These are phyloP conservation scores for Chrysocyon brachyurus DNA, from an alignment of 2,797 vertebrate species.

Conservation along the genomic window DNA sequence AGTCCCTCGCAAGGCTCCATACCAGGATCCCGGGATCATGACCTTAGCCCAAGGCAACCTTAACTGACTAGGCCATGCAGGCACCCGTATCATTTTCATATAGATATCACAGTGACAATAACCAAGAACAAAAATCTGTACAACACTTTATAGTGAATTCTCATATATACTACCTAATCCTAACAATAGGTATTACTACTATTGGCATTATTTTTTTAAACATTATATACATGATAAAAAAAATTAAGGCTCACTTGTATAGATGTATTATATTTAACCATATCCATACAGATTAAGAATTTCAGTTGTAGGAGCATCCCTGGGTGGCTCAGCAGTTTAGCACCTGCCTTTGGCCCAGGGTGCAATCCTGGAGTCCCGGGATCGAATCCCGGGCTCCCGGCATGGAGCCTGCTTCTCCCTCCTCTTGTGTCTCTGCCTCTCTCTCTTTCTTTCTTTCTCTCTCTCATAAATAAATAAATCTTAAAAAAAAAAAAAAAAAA, in stretches of 20 bases:
- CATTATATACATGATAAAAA: conserved; percentile 56
- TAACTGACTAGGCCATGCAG: neutral
- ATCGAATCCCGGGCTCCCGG: too few relatives aligned
- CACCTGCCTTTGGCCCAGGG: too few relatives aligned
- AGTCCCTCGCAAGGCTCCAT: neutral
- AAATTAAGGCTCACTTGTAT: neutral
- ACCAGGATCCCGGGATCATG: neutral
- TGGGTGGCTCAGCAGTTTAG: too few relatives aligned
- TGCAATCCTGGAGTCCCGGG: too few relatives aligned
- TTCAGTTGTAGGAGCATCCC: neutral
- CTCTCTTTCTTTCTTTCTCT: too few relatives aligned
- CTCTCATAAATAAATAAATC: too few relatives aligned
- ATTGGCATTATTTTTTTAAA: neutral
- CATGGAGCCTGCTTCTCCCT: too few relatives aligned
- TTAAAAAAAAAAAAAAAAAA: neutral
- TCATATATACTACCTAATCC: neutral
- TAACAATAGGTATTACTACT: neutral
- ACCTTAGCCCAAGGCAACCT: neutral
- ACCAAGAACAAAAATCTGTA: neutral
- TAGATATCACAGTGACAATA: neutral
- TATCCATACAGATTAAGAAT: neutral
- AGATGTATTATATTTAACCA: neutral
- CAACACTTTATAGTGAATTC: conserved; percentile 38
- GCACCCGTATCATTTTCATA: neutral
- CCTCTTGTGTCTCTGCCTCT: too few relatives aligned